Base-by-base conservation (phyloP, 2,113 vertebrate species). In the Pipra filicauda region DNA sequence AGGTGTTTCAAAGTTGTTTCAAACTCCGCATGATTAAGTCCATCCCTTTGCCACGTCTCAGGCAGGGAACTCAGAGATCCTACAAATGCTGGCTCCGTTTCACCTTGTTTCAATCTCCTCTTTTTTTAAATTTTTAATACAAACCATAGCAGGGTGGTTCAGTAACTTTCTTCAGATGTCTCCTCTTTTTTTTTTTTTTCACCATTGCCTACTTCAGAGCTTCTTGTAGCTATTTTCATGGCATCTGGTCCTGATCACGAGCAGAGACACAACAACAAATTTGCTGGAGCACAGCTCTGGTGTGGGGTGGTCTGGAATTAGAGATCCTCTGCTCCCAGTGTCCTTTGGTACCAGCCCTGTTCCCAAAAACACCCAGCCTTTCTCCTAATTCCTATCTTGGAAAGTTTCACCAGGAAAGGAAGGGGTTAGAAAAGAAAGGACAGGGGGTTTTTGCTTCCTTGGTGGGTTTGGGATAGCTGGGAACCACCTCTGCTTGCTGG, bases 251-350 rank as follows among this genome's bases (percentile, higher is more conserved):
- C 52, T 80, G 76, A 91, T 93, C 86, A 69, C 0, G 0, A 49
- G 16, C 70, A 91, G 61, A 95, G 57, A 91, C 49, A 91, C 64
- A 88, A 72, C 58, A 85, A 52, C 52, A 91, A 71, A 75, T 28
- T 52, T 70, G 23, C 24, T 75, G 70, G 52, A 92, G 27, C 26
- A 52, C 9, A 4, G 31, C 27, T 61, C 39, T 91, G 33, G 24
- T 49, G 70, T 49, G 57, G 49, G 70, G 69, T 91, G 89, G 84
- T 91, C 81, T 85, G 57, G 64, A 72, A 59, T 77, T 18, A 58
- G 48, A 89, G 20, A 76, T 49, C 71, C 88, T 66, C 59, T 86
- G 65, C 28, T 79, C 55, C 35, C 41, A 26, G 12, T 46, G 37
- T 46, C 10, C 37, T 71, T 57, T 17, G 12, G 48, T 95, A 35